These are phyloP conservation scores for Sipha flava DNA, from an alignment of 1,140 invertebrate genomes.

Conservation along the genomic window DNA sequence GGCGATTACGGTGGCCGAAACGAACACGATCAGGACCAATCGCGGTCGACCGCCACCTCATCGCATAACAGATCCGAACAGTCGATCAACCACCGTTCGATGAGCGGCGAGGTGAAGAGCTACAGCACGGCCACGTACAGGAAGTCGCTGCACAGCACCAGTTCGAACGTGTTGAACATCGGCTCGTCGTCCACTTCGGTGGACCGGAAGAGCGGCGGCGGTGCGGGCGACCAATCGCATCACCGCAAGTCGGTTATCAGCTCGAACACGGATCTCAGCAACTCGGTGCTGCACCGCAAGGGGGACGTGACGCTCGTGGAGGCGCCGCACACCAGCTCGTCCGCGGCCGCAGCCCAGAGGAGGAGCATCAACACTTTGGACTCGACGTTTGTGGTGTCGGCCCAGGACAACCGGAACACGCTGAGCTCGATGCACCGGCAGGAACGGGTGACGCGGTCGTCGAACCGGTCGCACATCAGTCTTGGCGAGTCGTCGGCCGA, in stretches of 20 bases:
- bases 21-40: background rate
- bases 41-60: background rate
- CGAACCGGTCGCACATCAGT: conserved; percentile 56
- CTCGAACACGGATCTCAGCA: conserved; percentile 59
- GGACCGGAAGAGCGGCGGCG: background rate
- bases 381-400: conserved; percentile 56
- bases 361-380: conserved; percentile 69
- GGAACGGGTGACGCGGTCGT: conserved; percentile 1
- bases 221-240: conserved; percentile 24
- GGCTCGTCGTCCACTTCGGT: background rate
- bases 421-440: conserved; percentile 63
- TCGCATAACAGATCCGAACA: background rate
- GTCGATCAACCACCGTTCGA: background rate
- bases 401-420: conserved; percentile 60
- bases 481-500: conserved; percentile 46
- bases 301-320: conserved; percentile 52
- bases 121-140: conserved; percentile 11
- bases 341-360: conserved; percentile 65
- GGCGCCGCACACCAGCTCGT: conserved; percentile 55
- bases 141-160: conserved; percentile 5
- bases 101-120: background rate
- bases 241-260: conserved; percentile 64
- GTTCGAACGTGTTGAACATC: background rate
- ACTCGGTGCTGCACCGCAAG: conserved; percentile 67
- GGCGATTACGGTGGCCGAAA: background rate